These are phyloP conservation scores for Arctia plantaginis DNA, from an alignment of 2,888 invertebrate genomes.

Conservation along the genomic window DNA sequence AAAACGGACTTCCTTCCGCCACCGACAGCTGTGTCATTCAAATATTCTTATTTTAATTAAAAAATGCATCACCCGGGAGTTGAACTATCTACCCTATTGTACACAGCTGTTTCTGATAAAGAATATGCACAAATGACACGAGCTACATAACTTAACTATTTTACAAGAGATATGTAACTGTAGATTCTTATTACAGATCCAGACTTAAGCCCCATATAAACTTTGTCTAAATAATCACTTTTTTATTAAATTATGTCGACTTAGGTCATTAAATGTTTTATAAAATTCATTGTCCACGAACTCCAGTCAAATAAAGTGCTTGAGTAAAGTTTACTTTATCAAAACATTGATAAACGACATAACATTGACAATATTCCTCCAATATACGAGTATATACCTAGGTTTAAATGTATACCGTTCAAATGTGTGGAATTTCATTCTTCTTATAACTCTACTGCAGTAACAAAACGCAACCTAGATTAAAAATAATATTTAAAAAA, in stretches of 20 bases:
- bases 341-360: too few species aligned
- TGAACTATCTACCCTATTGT: slow-evolving; percentile 21
- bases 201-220: neutral
- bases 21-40: slow-evolving; percentile 39
- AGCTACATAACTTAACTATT: neutral
- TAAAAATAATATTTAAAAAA: neutral
- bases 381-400: too few species aligned
- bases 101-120: slow-evolving; percentile 35
- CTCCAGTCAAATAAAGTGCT: neutral
- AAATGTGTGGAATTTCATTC: too few species aligned
- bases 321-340: too few species aligned
- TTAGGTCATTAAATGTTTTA: neutral
- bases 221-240: neutral
- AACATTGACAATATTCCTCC: too few species aligned
- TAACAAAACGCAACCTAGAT: neutral
- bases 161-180: neutral
- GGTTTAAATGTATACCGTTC: too few species aligned
- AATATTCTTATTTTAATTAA: slow-evolving; percentile 21
- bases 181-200: neutral
- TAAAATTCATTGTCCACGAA: neutral
- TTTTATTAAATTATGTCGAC: neutral
- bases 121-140: neutral
- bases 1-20: slow-evolving; percentile 44
- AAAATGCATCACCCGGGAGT: slow-evolving; percentile 39
- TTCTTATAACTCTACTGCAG: neutral